Conservation (phyloP, 2,113 vertebrate species). For the Potamarius usumacintae region DNA sequence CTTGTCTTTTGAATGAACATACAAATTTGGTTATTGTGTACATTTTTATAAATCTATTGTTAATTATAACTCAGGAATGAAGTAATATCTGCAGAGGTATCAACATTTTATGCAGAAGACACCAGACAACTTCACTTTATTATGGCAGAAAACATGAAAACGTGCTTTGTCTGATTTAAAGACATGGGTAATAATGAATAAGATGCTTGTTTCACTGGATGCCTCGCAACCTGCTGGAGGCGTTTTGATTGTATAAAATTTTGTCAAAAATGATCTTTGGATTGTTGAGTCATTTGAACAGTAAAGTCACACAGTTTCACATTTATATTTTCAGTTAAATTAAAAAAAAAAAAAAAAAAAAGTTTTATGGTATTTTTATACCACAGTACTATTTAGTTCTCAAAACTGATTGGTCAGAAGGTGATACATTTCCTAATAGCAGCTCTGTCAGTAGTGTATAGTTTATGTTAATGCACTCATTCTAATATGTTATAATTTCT, state of each 20-base stretch:
- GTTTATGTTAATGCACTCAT: background rate
- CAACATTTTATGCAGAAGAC: background rate
- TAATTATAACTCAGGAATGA: background rate
- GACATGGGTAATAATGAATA: background rate
- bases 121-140: background rate
- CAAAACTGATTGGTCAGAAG: background rate
- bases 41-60: background rate
- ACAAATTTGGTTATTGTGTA: background rate
- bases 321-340: background rate
- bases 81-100: background rate
- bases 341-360: background rate
- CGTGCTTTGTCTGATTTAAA: background rate
- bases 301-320: background rate
- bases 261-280: background rate
- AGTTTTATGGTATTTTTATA: background rate
- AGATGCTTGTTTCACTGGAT: background rate
- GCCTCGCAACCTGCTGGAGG: background rate
- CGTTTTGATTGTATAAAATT: slow-evolving; percentile 1
- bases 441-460: background rate
- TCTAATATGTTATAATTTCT: background rate
- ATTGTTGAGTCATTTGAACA: background rate
- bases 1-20: background rate
- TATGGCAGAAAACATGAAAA: background rate
- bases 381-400: background rate
- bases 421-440: background rate